Percentiles rank a stretch among this genome's conserved stretches.
phyloP scores from a whole-genome alignment of 2,797 vertebrate genomes.

The Chromis chromis region DNA sequence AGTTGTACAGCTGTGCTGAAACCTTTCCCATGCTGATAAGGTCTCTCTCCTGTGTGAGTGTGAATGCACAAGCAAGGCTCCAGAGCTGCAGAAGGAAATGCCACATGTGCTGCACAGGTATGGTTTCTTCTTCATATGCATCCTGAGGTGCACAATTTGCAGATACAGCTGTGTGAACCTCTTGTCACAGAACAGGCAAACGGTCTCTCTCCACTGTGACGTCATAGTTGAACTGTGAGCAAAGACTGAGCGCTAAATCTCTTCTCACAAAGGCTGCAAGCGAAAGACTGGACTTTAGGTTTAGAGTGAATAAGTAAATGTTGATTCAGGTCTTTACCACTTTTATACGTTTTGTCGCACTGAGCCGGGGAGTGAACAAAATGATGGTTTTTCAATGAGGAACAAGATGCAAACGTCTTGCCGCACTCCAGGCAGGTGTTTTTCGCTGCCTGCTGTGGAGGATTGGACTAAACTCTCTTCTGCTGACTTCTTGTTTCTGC shows the following conservation, averaged over 20 bases:
- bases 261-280: conserved; percentile 25
- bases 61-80: conserved; percentile 13
- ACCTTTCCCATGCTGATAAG: conserved; percentile 17
- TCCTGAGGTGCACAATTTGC: not conserved
- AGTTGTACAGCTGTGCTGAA: not conserved
- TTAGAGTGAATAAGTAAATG: conserved; percentile 1
- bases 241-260: conserved; percentile 6
- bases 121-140: conserved; percentile 5
- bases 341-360: too few species aligned
- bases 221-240: conserved; percentile 13
- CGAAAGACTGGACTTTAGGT: not conserved
- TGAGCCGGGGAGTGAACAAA: too few species aligned
- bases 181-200: conserved; percentile 21
- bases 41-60: conserved; percentile 12
- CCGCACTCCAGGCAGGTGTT: conserved; percentile 24
- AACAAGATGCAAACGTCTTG: conserved; percentile 1
- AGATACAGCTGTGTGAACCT: not conserved
- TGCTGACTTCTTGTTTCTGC: not conserved
- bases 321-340: conserved; percentile 15
- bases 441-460: not conserved
- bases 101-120: conserved; percentile 27
- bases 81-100: conserved; percentile 7
- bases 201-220: conserved; percentile 20
- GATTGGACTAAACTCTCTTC: not conserved
- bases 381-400: not conserved